Conservation (phyloP, 2,888 invertebrate species). For the Neoascia interrupta region DNA sequence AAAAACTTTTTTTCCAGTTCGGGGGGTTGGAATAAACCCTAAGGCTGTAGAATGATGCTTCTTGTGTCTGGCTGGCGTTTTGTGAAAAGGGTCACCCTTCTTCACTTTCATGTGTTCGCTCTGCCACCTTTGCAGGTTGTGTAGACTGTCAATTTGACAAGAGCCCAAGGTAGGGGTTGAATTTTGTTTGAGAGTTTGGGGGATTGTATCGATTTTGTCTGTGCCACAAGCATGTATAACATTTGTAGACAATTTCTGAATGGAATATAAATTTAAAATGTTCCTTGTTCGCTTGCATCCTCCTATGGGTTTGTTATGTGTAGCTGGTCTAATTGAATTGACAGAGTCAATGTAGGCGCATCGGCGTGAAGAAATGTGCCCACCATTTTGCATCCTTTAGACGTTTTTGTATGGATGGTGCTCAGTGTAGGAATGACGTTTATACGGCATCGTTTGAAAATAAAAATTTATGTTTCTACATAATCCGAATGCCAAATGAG, state of each 20-base stretch:
- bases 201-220: slow-evolving; percentile 56
- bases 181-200: too few species aligned
- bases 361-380: too few species aligned
- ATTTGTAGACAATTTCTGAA: slow-evolving; percentile 39
- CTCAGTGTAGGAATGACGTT: slow-evolving; percentile 5
- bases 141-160: slow-evolving; percentile 32
- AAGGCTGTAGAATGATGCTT: too few species aligned
- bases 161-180: neutral
- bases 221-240: slow-evolving; percentile 11
- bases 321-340: slow-evolving; percentile 58
- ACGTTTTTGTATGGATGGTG: slow-evolving; percentile 11
- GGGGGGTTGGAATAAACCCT: slow-evolving; percentile 39
- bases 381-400: slow-evolving; percentile 29
- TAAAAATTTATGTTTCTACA: slow-evolving; percentile 16
- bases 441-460: slow-evolving; percentile 4
- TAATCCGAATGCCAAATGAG: slow-evolving; percentile 45
- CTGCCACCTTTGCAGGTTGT: slow-evolving; percentile 35
- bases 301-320: slow-evolving; percentile 9
- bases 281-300: too few species aligned
- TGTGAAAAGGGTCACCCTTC: too few species aligned
- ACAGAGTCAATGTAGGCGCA: slow-evolving; percentile 31
- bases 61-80: too few species aligned
- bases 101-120: slow-evolving; percentile 27
- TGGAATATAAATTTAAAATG: slow-evolving; percentile 26
- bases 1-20: slow-evolving; percentile 30